Conservation (phyloP, 2,888 invertebrate species). For the Empis livida region DNA sequence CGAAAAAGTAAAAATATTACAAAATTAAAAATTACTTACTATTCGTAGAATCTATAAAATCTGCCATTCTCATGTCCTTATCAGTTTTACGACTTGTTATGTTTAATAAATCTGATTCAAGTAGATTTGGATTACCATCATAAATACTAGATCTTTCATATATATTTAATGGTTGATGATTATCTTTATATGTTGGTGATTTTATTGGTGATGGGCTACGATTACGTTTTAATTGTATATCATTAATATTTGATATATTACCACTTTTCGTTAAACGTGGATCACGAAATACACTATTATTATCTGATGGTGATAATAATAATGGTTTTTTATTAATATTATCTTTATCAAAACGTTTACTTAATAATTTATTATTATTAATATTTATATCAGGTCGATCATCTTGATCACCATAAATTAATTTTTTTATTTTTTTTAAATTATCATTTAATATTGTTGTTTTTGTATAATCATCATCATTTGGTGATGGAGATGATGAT, state of each 20-base stretch:
- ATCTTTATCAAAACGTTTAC: too few relatives aligned
- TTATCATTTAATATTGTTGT: background rate
- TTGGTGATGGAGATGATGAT: background rate
- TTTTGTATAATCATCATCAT: background rate
- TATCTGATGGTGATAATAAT: too few relatives aligned
- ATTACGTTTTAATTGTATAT: background rate
- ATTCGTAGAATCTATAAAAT: slow-evolving; percentile 15
- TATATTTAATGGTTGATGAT: slow-evolving; percentile 10
- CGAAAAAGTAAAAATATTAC: too few relatives aligned
- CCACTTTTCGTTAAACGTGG: too few relatives aligned
- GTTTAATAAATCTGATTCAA: slow-evolving; percentile 17
- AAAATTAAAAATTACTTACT: too few relatives aligned
- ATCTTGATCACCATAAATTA: too few relatives aligned
- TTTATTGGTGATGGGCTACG: slow-evolving; percentile 18
- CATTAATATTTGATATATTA: too few relatives aligned
- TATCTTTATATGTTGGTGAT: slow-evolving; percentile 20
- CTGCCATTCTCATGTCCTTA: slow-evolving; percentile 23
- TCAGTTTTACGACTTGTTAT: slow-evolving; percentile 16
- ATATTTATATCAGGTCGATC: too few relatives aligned
- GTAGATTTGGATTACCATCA: slow-evolving; percentile 19
- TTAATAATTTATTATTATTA: too few relatives aligned
- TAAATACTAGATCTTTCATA: slow-evolving; percentile 29
- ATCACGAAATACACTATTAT: too few relatives aligned
- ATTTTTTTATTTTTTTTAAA: too few relatives aligned
- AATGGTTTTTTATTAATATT: too few relatives aligned